Evolutionary conservation across 2,888 invertebrate genomes (phyloP).

Genomic region (Muschampia plurimacula): DNA sequence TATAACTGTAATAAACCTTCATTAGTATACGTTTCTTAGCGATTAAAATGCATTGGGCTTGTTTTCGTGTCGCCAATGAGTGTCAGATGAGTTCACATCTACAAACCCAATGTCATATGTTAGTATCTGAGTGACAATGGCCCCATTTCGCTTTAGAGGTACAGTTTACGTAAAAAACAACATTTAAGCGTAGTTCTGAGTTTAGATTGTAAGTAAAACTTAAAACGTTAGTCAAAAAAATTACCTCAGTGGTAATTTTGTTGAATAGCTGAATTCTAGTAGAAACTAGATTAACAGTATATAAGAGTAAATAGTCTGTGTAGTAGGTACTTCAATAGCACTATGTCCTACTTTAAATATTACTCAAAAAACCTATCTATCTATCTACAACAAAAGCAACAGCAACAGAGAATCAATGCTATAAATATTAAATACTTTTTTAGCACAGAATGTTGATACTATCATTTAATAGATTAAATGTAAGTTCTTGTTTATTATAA

Average conservation of each 20-base stretch:
- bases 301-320: no score
- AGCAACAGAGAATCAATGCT: no score
- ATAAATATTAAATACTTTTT: no score
- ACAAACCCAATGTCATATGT: constrained; percentile 50
- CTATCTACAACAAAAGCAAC: no score
- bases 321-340: no score
- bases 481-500: no score
- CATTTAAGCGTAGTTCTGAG: constrained; percentile 15
- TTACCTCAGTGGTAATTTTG: not conserved
- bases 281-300: not conserved
- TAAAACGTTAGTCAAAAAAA: not conserved
- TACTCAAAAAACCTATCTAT: no score
- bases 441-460: no score
- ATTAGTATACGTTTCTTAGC: constrained; percentile 49
- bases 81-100: constrained; percentile 47
- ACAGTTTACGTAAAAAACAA: constrained; percentile 26
- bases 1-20: constrained; percentile 47
- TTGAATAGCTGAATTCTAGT: not conserved
- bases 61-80: constrained; percentile 42
- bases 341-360: no score
- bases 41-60: constrained; percentile 45
- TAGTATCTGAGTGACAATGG: constrained; percentile 50
- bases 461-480: no score
- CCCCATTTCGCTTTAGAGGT: constrained; percentile 44
- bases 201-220: not conserved